Percentiles rank a stretch among this genome's conserved stretches.
These are phyloP conservation scores for Bubo blakistoni DNA, from an alignment of 2,113 vertebrate genomes.

Conservation along the genomic window DNA sequence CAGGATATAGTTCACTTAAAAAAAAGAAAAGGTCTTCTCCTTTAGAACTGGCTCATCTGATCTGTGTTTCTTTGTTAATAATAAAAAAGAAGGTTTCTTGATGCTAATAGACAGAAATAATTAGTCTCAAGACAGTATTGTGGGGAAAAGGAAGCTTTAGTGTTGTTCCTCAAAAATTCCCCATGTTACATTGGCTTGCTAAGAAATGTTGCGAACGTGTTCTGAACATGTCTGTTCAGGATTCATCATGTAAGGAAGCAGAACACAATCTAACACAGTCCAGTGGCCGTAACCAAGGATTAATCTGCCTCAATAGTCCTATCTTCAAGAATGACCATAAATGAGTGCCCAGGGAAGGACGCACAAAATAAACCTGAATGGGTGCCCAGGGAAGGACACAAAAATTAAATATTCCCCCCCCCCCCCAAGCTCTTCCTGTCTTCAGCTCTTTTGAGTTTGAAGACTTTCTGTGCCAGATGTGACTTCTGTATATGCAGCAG, in stretches of 20 bases:
- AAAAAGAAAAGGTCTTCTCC: neutral
- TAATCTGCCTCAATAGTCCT: neutral
- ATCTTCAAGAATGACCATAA: neutral
- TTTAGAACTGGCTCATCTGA: neutral
- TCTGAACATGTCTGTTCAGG: neutral
- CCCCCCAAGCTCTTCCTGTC: neutral
- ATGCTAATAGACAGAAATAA: neutral
- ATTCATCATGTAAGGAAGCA: neutral
- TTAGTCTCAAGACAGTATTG: neutral
- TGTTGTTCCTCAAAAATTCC: neutral
- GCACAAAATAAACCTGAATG: neutral
- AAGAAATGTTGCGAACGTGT: neutral
- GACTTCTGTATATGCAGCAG: rapidly evolving
- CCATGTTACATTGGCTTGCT: neutral
- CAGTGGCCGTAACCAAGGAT: neutral
- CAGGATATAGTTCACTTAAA: neutral
- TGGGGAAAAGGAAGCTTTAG: neutral
- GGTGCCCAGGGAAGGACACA: neutral
- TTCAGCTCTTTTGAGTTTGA: neutral
- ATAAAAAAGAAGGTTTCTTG: neutral
- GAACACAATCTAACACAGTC: neutral
- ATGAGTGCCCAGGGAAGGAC: neutral
- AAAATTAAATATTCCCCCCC: neutral
- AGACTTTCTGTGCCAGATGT: neutral
- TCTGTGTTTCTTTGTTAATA: neutral